Conservation (phyloP, 2,888 invertebrate species). For the Phengaris arion region DNA sequence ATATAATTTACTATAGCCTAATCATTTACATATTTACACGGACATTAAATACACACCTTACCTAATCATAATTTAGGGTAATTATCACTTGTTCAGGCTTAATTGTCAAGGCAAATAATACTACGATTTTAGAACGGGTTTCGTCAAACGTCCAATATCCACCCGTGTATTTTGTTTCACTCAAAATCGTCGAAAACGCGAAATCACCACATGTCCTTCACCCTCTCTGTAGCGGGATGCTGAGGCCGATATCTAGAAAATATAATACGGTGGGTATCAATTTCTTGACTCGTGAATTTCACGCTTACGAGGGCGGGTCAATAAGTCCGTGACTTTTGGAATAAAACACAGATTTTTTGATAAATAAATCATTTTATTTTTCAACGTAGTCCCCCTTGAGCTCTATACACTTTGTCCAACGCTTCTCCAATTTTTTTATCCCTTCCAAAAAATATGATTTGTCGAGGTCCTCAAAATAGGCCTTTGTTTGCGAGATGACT, state of each 20-base stretch:
- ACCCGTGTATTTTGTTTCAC: conserved; percentile 17
- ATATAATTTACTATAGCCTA: conserved; percentile 45
- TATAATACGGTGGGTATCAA: background rate
- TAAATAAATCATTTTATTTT: too few relatives aligned
- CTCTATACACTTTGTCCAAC: too few relatives aligned
- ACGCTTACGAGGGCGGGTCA: too few relatives aligned
- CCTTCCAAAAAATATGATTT: too few relatives aligned
- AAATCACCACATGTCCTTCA: conserved; percentile 79
- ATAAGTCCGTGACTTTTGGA: too few relatives aligned
- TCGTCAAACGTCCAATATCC: conserved; percentile 27
- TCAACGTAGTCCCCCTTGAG: too few relatives aligned
- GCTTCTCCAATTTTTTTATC: too few relatives aligned
- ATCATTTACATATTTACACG: conserved; percentile 71
- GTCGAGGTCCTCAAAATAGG: too few relatives aligned
- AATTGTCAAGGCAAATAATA: conserved; percentile 37
- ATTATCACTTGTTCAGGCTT: conserved; percentile 33
- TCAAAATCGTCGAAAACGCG: conserved; percentile 9
- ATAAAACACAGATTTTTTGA: too few relatives aligned
- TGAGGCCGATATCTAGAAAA: conserved; percentile 71
- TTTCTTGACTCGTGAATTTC: background rate
- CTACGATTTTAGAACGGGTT: conserved; percentile 31
- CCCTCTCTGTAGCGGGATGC: conserved; percentile 71
- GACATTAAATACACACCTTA: conserved; percentile 28
- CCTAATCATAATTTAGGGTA: conserved; percentile 32
- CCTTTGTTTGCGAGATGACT: too few relatives aligned